Conservation (phyloP, 2,797 vertebrate species). For the Argentina silus region DNA sequence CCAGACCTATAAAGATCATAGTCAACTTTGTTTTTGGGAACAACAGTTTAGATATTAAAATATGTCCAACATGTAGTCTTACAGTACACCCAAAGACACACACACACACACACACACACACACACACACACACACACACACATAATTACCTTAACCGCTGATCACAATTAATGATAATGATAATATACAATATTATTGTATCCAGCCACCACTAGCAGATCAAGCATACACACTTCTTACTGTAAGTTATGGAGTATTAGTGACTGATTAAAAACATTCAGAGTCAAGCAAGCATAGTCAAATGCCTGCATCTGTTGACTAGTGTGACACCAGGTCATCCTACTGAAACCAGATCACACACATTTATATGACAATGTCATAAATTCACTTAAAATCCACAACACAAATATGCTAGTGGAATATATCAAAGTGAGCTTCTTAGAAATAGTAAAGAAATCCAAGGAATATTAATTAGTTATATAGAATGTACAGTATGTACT, state of each 20-base stretch:
- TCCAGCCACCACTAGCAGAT: not conserved
- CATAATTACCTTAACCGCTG: no score
- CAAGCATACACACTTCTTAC: not conserved
- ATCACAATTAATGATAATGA: no score
- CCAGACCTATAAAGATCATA: conserved; percentile 6
- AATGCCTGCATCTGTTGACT: not conserved
- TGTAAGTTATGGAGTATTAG: not conserved
- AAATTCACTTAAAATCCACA: not conserved
- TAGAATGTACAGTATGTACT: not conserved
- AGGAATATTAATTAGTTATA: not conserved
- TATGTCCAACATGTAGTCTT: not conserved
- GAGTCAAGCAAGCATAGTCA: not conserved
- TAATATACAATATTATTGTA: not conserved
- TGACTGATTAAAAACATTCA: not conserved
- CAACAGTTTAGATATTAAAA: not conserved
- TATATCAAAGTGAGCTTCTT: not conserved
- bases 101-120: conserved; percentile 5
- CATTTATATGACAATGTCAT: not conserved
- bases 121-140: conserved; percentile 8
- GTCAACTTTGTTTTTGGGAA: not conserved
- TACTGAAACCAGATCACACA: not conserved
- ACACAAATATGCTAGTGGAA: not conserved
- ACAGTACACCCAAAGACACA: conserved; percentile 4
- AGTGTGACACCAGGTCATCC: not conserved
- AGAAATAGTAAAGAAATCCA: not conserved